These are phyloP conservation scores for Danio choprae DNA, from an alignment of 2,797 vertebrate species.

Conservation along the genomic window DNA sequence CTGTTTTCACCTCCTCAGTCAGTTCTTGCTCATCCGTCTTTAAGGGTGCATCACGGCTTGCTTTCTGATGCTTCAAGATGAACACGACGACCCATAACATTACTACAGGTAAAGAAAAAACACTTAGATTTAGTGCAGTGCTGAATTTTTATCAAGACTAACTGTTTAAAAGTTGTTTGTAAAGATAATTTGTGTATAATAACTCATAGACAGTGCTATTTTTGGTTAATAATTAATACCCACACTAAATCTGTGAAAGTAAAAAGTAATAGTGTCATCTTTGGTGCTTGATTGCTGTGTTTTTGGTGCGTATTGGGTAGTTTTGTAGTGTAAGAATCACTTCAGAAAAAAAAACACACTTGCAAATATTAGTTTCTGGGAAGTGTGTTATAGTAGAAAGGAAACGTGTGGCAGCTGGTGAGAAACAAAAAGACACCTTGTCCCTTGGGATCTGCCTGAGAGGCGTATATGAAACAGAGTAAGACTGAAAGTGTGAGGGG, in stretches of 20 bases:
- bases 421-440: background rate
- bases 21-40: background rate
- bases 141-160: background rate
- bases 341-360: background rate
- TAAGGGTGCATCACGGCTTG: background rate
- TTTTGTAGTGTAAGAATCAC: background rate
- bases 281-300: background rate
- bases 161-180: background rate
- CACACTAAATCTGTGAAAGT: too few species aligned
- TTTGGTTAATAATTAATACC: too few species aligned
- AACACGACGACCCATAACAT: background rate
- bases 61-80: conserved; percentile 19
- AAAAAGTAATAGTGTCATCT: background rate
- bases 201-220: too few species aligned
- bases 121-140: background rate
- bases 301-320: background rate
- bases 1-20: conserved; percentile 30
- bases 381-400: background rate
- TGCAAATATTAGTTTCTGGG: background rate
- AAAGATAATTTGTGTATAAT: background rate
- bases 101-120: conserved; percentile 21
- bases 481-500: background rate
- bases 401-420: background rate
- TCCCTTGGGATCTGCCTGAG: background rate
- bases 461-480: background rate